phyloP scores from a whole-genome alignment of 2,113 vertebrate species.

The Plestiodon gilberti region DNA sequence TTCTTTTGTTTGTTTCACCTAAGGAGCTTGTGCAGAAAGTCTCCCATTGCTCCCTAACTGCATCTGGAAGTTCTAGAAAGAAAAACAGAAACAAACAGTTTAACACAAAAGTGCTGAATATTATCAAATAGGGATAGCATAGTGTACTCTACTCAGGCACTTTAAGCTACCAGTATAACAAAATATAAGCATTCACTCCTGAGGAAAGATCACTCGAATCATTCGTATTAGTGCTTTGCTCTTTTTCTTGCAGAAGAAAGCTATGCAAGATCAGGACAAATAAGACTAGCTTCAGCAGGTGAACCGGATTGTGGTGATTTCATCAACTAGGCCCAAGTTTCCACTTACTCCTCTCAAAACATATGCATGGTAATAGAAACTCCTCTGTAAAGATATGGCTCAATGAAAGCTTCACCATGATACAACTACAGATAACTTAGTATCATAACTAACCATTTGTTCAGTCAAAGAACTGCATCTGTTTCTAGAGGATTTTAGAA shows the following conservation, averaged over 20 bases:
- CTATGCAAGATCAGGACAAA: not conserved
- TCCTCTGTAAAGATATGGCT: not conserved
- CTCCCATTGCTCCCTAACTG: constrained; percentile 93
- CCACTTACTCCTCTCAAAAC: not conserved
- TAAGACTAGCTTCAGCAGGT: not conserved
- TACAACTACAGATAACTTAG: not conserved
- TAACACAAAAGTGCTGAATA: not conserved
- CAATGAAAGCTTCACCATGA: not conserved
- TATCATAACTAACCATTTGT: too few relatives aligned
- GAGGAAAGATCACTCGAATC: not conserved
- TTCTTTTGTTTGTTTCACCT: constrained; percentile 98
- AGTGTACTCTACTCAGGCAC: not conserved
- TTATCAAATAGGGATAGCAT: not conserved
- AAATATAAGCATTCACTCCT: not conserved
- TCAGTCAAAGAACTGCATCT: not conserved
- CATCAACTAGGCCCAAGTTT: not conserved
- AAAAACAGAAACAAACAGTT: constrained; percentile 11
- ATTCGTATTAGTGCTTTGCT: not conserved
- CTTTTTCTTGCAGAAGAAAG: not conserved
- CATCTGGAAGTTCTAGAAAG: constrained; percentile 87
- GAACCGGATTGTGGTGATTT: not conserved
- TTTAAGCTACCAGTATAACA: not conserved
- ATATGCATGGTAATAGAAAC: not conserved
- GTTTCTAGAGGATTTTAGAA: not conserved
- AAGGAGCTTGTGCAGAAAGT: constrained; percentile 90